Evolutionary conservation across 2,113 vertebrate genomes (phyloP).

Genomic region (Sigmodon hispidus): DNA sequence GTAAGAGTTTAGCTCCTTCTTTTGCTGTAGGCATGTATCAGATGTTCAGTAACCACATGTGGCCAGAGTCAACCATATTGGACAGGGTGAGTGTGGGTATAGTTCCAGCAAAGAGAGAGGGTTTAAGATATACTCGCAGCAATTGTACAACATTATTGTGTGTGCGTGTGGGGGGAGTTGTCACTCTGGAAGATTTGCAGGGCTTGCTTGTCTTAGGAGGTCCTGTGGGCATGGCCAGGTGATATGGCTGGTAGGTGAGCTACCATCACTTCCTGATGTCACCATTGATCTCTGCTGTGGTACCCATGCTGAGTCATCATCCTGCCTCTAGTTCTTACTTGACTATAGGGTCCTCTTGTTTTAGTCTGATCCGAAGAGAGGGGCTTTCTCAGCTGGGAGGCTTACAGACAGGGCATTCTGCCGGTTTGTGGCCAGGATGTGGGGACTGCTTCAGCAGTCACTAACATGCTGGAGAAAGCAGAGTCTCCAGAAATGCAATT

Average conservation of each 20-base stretch:
- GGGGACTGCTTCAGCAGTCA: background rate
- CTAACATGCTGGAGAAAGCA: background rate
- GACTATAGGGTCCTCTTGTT: too few relatives aligned
- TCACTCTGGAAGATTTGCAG: background rate
- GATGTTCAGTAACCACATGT: background rate
- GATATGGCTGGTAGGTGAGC: fast-evolving
- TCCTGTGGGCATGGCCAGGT: background rate
- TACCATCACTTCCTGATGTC: background rate
- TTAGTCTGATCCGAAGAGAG: background rate
- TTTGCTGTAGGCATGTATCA: background rate
- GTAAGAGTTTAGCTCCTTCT: background rate
- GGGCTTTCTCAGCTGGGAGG: background rate
- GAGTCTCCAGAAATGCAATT: background rate
- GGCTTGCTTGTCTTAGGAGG: background rate
- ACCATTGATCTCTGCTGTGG: background rate
- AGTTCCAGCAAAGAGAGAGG: background rate
- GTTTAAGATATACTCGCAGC: background rate
- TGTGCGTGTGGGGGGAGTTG: background rate
- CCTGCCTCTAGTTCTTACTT: background rate
- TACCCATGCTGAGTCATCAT: too few relatives aligned
- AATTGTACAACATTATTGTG: background rate
- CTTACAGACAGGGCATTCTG: background rate
- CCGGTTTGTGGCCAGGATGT: background rate
- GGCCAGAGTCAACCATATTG: background rate
- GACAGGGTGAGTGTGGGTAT: fast-evolving